Base-by-base conservation (phyloP, 2,888 invertebrate species). In the Elegia similella region DNA sequence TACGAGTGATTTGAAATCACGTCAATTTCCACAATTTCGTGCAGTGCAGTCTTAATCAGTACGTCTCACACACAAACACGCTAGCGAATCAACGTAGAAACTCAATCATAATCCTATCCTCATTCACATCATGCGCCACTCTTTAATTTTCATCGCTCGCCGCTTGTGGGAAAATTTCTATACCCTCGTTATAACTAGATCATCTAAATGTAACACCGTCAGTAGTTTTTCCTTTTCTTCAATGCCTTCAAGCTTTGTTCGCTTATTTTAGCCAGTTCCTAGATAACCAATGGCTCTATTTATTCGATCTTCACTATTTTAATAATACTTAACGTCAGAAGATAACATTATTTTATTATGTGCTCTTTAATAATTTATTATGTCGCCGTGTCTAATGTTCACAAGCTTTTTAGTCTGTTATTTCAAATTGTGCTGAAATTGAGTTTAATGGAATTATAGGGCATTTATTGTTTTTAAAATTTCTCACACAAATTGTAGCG, bases 321-420 rank as follows among this genome's bases (percentile, higher is more conserved):
- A 2, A 43, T 34, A 34, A 34, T 10, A 34, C 13, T 10, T n/a
- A n/a, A n/a, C n/a, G n/a, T n/a, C 23, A 23, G 42, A 32, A 55
- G 29, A 34, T 23, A 44, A 38, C 44, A 34, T 55, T 38, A 48
- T 56, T 62, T 55, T 38, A 48, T 56, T 62, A 60, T 75, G 68
- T 76, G 73, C 70, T 68, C 70, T 67, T n/a, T n/a, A n/a, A n/a
- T n/a, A n/a, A n/a, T n/a, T n/a, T n/a, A n/a, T n/a, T 70, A 67
- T 69, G 29, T 54, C 30, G 30, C 15, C 32, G 63, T 63, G 70
- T 77, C 75, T 75, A 73, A 77, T 78, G 81, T 80, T 78, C 76
- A 77, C 76, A 59, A 75, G 23, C 23, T 23, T 23, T 23, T 23
- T 23, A 23, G 23, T 23, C 5, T 23, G 5, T 23, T 3, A 2